Percentiles rank a stretch among this genome's conserved stretches.
These are phyloP conservation scores for Brachionus plicatilis DNA, from an alignment of 1,140 invertebrate genomes.

Conservation along the genomic window DNA sequence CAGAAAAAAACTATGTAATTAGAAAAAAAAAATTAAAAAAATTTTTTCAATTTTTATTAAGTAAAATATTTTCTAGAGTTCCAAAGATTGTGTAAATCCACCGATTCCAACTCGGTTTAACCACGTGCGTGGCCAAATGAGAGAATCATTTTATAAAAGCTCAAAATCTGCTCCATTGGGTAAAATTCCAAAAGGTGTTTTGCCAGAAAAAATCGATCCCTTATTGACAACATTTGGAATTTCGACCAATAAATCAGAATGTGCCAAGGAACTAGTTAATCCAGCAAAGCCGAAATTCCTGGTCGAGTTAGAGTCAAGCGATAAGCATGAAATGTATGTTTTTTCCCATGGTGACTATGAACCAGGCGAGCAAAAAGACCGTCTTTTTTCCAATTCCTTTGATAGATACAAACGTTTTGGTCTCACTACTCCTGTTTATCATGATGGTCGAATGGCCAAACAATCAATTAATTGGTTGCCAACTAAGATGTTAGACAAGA, in stretches of 20 bases:
- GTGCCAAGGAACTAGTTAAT: slow-evolving; percentile 52
- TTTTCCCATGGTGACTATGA: slow-evolving; percentile 49
- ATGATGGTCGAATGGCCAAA: slow-evolving; percentile 47
- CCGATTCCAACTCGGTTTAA: slow-evolving; percentile 49
- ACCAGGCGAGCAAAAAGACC: slow-evolving; percentile 47
- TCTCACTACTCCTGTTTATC: slow-evolving; percentile 51
- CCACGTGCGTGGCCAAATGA: slow-evolving; percentile 47
- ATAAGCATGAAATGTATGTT: slow-evolving; percentile 49
- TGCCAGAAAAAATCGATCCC: slow-evolving; percentile 47
- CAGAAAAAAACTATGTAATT: slow-evolving; percentile 18
- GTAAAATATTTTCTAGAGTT: slow-evolving; percentile 23
- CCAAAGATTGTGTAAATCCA: slow-evolving; percentile 50
- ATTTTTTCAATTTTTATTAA: neutral
- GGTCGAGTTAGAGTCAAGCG: slow-evolving; percentile 47
- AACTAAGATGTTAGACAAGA: slow-evolving; percentile 47
- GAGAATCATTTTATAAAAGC: slow-evolving; percentile 49
- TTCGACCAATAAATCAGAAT: slow-evolving; percentile 48
- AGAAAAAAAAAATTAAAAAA: neutral
- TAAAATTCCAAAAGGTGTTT: slow-evolving; percentile 46
- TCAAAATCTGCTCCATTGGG: slow-evolving; percentile 50
- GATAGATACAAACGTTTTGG: slow-evolving; percentile 46
- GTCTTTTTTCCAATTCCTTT: slow-evolving; percentile 48
- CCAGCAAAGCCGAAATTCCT: slow-evolving; percentile 50
- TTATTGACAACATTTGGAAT: slow-evolving; percentile 51
- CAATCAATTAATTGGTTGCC: slow-evolving; percentile 51